Evolutionary conservation across 2,113 vertebrate species (phyloP).

Genomic region (Eurypyga helias): DNA sequence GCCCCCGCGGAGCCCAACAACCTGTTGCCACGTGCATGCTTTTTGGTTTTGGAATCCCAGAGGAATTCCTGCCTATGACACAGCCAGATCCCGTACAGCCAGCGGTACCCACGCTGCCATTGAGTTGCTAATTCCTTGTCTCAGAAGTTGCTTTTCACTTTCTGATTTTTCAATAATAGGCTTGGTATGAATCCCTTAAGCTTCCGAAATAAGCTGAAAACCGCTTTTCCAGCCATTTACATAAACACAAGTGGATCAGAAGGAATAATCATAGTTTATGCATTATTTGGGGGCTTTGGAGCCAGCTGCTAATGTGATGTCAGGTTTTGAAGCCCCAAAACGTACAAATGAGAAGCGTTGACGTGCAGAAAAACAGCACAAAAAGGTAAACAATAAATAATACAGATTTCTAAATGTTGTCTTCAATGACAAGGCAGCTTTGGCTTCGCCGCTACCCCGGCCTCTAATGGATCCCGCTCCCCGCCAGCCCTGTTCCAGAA

Average conservation of each 20-base stretch:
- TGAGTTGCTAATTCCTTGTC: conserved; percentile 74
- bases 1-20: not conserved
- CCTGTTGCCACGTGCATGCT: conserved; percentile 60
- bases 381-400: conserved; percentile 49
- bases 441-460: not conserved
- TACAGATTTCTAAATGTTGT: not conserved
- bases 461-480: conserved; percentile 46
- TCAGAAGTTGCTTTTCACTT: conserved; percentile 79
- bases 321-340: conserved; percentile 25
- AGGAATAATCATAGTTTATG: conserved; percentile 58
- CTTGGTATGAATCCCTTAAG: conserved; percentile 79
- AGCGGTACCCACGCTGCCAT: not conserved
- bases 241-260: conserved; percentile 76
- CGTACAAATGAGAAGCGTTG: not conserved
- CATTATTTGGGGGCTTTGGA: conserved; percentile 50
- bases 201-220: conserved; percentile 78
- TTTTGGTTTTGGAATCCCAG: conserved; percentile 1
- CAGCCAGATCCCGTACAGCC: conserved; percentile 3
- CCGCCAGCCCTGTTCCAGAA: conserved; percentile 1
- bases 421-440: not conserved
- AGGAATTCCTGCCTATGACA: conserved; percentile 46
- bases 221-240: conserved; percentile 77
- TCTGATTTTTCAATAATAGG: conserved; percentile 81
- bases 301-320: not conserved
- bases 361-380: not conserved